Evolutionary conservation across 2,888 invertebrate genomes (phyloP), one percentile per base, ranked within the genome.

Genomic region (Platynereis dumerilii): DNA sequence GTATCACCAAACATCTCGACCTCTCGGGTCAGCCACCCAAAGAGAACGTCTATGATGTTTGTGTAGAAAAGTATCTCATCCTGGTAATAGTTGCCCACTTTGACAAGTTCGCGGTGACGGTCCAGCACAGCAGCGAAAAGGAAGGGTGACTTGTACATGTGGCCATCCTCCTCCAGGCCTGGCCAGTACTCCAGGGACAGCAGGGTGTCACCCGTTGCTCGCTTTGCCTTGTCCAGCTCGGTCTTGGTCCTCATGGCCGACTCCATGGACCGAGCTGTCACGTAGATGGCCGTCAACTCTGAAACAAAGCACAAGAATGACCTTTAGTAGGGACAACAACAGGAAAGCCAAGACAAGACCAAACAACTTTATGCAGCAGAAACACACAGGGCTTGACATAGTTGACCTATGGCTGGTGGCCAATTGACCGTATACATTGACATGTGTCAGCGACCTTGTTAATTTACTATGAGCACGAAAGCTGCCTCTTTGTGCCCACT

Each of bases 21-120:
- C 57, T 68, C 67, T 1, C 66, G 53, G 48, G 53, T 65, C 28
- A 69, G 45, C 72, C 72, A 72, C 17, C 60, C 60, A 58, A 59
- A 69, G 22, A 72, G 20, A 17, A 63, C 60, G 29, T 71, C 71
- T 29, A 72, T 67, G 58, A 71, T 57, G 56, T 71, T 61, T 10
- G 71, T 72, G 65, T 72, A 72, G 65, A 69, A 72, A 65, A 72
- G 63, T 34, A 70, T 45, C 60, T 72, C 71, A n/a, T 70, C 64
- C 69, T 64, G 62, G 64, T 71, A 72, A 57, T 69, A 58, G 45
- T 68, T 57, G 22, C 67, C 64, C 15, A 53, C 65, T 44, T 62
- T 66, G 44, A 70, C 66, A 10, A 60, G 27, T 26, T 56, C 57
- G 12, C 73, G 62, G 53, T 72, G 69, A 27, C 63, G 53, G 24